Conservation (phyloP, 2,888 invertebrate species). For the Eilema griseolum region DNA sequence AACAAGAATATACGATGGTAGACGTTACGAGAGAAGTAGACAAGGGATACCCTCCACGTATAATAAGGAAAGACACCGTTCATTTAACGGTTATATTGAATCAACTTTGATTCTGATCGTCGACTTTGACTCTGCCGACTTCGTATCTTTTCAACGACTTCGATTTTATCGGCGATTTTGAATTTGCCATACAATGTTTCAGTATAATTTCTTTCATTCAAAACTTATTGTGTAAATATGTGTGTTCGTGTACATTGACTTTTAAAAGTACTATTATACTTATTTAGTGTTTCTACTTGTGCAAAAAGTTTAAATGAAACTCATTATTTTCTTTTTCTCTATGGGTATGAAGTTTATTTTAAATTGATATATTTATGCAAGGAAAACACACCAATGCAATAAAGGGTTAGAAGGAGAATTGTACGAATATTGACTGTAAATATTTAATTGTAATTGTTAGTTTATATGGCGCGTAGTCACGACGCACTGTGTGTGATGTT, state of each 20-base stretch:
- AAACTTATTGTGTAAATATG: constrained; percentile 34
- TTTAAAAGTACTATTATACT: constrained; percentile 22
- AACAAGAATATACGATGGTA: constrained; percentile 66
- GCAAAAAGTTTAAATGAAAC: constrained; percentile 17
- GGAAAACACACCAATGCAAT: constrained; percentile 50
- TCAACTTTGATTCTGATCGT: constrained; percentile 15
- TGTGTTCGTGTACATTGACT: constrained; percentile 34
- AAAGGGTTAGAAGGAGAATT: constrained; percentile 47
- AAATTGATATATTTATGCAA: constrained; percentile 13
- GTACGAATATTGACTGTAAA: constrained; percentile 68
- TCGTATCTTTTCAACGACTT: constrained; percentile 17
- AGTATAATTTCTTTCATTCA: constrained; percentile 27
- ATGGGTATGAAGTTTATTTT: constrained; percentile 16
- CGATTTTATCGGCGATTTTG: constrained; percentile 17
- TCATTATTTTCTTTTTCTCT: constrained; percentile 19
- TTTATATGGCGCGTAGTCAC: constrained; percentile 60
- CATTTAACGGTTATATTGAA: constrained; percentile 11
- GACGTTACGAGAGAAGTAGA: constrained; percentile 49
- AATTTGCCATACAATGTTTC: constrained; percentile 40
- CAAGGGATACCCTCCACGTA: constrained; percentile 66
- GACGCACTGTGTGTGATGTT: constrained; percentile 73
- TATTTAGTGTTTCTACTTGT: constrained; percentile 42
- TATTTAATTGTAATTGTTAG: constrained; percentile 69
- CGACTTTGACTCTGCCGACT: constrained; percentile 17
- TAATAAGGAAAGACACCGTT: constrained; percentile 45